phyloP scores from a whole-genome alignment of 2,113 vertebrate species.

The Prochilodus magdalenae region DNA sequence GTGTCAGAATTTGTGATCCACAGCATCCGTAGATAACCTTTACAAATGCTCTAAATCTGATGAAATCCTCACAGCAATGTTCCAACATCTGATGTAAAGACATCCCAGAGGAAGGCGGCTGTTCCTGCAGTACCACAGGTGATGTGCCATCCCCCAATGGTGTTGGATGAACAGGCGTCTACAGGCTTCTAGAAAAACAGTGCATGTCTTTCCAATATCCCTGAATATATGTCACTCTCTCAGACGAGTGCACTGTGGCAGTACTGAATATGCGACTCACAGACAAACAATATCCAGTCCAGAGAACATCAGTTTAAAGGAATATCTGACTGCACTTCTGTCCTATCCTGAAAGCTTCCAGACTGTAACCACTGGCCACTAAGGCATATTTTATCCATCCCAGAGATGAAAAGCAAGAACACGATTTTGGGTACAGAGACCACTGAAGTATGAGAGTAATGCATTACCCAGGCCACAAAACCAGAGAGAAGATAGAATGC shows the following conservation, averaged over 20 bases:
- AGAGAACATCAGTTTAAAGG: neutral
- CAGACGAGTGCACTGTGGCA: neutral
- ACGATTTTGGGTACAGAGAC: constrained; percentile 37
- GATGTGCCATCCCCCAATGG: too few relatives aligned
- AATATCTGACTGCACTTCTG: neutral
- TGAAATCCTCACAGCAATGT: too few relatives aligned
- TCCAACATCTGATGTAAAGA: too few relatives aligned
- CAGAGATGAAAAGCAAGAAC: neutral
- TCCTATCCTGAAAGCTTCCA: neutral
- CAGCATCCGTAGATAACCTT: too few relatives aligned
- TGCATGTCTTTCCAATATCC: too few relatives aligned
- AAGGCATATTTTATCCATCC: neutral
- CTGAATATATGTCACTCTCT: neutral
- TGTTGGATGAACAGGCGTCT: too few relatives aligned
- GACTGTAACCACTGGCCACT: neutral
- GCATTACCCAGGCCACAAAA: neutral
- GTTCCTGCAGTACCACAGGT: too few relatives aligned
- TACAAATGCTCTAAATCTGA: too few relatives aligned
- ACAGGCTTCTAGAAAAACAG: too few relatives aligned
- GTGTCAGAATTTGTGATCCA: too few relatives aligned
- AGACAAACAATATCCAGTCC: neutral
- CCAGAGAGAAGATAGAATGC: constrained; percentile 24
- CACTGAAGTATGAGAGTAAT: constrained; percentile 12
- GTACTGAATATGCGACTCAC: neutral
- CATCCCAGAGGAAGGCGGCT: too few relatives aligned